Base-by-base conservation (phyloP, 2,113 vertebrate genomes). In the Phycodurus eques region DNA sequence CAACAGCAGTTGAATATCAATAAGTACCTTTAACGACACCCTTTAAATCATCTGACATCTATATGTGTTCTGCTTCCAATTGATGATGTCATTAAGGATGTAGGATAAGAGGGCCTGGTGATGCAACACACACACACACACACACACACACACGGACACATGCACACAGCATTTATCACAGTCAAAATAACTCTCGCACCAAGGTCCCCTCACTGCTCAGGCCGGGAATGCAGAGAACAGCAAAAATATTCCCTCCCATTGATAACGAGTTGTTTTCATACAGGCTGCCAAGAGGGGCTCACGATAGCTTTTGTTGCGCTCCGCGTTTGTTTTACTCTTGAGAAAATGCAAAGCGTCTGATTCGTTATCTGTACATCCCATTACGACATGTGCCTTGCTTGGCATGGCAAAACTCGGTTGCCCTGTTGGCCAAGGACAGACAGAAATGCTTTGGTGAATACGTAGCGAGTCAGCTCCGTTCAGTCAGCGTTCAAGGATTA, bases 201-300 rank as follows among this genome's bases (percentile, higher is more conserved):
- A 86, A 88, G 82, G 88, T 79, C 78, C 1, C 80, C 81, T 84
- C 73, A 22, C 59, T 68, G 77, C 74, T 75, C 66, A 11, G 74
- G 63, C 22, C 31, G 42, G 74, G 83, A 88, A 84, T 77, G 75
- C 22, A 35, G 78, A 76, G 78, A 88, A 81, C 77, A 83, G 78
- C 69, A 76, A 84, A 88, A 89, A 82, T 80, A 85, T 80, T 81
- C 80, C 22, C n/a, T 14, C 59, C 27, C 22, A 61, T 69, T 78
- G 85, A 89, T 90, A 91, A 90, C 82, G 72, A 39, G 59, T 59
- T 91, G 91, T 90, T 92, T 89, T 91, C 84, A 84, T 84, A 78
- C 10, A 44, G 74, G 78, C 67, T 13, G 74, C 74, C 65, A 43
- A 77, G 71, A 57, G 77, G 77, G 74, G 75, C 73, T 70, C 0